Percentiles rank a stretch among this genome's conserved stretches.
Evolutionary conservation across 2,888 invertebrate species (phyloP).

Genomic region (Orthonychiurus folsomi): DNA sequence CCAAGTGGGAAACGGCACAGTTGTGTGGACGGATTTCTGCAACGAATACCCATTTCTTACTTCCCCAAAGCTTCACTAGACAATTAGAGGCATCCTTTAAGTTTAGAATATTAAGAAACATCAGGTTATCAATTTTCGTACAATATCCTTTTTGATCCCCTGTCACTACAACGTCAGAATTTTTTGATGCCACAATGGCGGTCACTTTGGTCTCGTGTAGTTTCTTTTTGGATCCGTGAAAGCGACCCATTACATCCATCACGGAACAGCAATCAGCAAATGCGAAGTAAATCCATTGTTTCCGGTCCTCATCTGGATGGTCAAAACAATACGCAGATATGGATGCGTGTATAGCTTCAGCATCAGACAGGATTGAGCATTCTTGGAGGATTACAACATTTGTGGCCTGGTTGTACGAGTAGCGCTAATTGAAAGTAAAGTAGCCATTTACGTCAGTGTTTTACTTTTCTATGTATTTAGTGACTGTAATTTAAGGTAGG

Average conservation of each 20-base stretch:
- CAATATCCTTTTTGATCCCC: slow-evolving; percentile 37
- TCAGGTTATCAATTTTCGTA: slow-evolving; percentile 10
- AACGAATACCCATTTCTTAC: slow-evolving; percentile 28
- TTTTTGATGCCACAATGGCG: slow-evolving; percentile 28
- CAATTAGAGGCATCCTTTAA: too few species aligned
- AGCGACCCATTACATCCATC: slow-evolving; percentile 34
- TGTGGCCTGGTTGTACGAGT: slow-evolving; percentile 33
- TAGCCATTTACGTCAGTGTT: too few species aligned
- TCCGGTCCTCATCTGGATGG: slow-evolving; percentile 27
- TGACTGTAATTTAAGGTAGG: too few species aligned
- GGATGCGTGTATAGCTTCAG: slow-evolving; percentile 30
- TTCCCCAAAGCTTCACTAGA: slow-evolving; percentile 39
- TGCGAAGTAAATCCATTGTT: slow-evolving; percentile 39
- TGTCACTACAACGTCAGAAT: slow-evolving; percentile 39
- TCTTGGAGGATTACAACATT: slow-evolving; percentile 37
- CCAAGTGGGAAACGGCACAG: slow-evolving; percentile 26
- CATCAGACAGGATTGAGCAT: slow-evolving; percentile 34
- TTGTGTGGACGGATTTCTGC: slow-evolving; percentile 33
- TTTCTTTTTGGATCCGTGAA: slow-evolving; percentile 37
- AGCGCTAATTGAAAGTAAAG: too few species aligned
- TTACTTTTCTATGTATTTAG: too few species aligned
- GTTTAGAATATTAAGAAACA: not conserved
- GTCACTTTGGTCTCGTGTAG: slow-evolving; percentile 33
- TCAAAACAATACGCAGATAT: slow-evolving; percentile 37
- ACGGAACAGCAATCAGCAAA: slow-evolving; percentile 33